Evolutionary conservation across 30 jellyfish, hydroid and myxozoan species (phyloP).

Genomic region (Phacellophora camtschatica): DNA sequence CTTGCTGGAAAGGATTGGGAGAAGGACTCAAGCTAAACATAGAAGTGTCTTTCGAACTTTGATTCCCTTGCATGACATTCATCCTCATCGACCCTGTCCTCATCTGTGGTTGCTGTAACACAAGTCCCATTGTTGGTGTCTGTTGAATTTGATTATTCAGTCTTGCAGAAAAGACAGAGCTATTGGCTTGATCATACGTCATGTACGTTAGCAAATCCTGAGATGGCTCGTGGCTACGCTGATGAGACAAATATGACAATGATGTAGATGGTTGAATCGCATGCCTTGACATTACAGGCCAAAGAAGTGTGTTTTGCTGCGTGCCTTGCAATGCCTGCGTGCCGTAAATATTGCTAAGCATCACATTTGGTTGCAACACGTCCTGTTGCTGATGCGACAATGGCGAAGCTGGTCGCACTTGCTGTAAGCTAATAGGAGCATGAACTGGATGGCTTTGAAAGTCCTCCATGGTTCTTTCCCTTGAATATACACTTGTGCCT

Average conservation of each 20-base stretch:
- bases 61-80: slow-evolving; percentile 47
- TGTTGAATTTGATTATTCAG: slow-evolving; percentile 65
- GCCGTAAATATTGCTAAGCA: slow-evolving; percentile 61
- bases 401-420: slow-evolving; percentile 71
- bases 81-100: slow-evolving; percentile 58
- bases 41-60: slow-evolving; percentile 34
- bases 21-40: slow-evolving; percentile 58
- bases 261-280: slow-evolving; percentile 64
- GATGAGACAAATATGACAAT: slow-evolving; percentile 51
- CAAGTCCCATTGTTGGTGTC: slow-evolving; percentile 60
- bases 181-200: slow-evolving; percentile 66
- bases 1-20: slow-evolving; percentile 52
- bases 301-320: slow-evolving; percentile 76
- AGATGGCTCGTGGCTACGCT: slow-evolving; percentile 46
- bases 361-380: slow-evolving; percentile 28
- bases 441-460: slow-evolving; percentile 49
- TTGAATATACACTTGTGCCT: slow-evolving; percentile 9
- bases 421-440: slow-evolving; percentile 43
- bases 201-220: slow-evolving; percentile 56
- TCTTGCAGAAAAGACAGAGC: slow-evolving; percentile 66
- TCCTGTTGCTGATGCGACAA: slow-evolving; percentile 79
- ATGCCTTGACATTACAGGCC: slow-evolving; percentile 88
- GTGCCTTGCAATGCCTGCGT: slow-evolving; percentile 65
- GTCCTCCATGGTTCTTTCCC: slow-evolving; percentile 58
- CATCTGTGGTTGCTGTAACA: slow-evolving; percentile 66